phyloP scores from a whole-genome alignment of 2,113 vertebrate species.

The Proterorhinus semilunaris region DNA sequence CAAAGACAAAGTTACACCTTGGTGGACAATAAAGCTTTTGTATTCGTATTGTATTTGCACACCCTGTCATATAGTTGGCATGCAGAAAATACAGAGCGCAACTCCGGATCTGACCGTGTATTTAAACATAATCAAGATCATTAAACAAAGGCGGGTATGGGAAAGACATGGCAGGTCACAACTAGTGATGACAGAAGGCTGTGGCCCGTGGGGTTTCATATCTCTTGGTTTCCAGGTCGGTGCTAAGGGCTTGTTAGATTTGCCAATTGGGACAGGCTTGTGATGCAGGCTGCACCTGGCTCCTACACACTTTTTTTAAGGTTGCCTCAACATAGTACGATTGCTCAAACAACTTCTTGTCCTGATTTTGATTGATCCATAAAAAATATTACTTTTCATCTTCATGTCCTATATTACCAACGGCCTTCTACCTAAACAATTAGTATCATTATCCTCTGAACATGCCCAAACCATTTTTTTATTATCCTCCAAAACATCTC shows the following conservation, averaged over 20 bases:
- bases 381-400: no score
- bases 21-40: no score
- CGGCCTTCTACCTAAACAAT: no score
- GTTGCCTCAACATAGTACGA: background rate
- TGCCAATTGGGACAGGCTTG: slow-evolving; percentile 13
- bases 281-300: background rate
- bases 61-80: background rate
- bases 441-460: no score
- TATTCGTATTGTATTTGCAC: no score
- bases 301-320: background rate
- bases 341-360: no score
- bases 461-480: no score
- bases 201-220: slow-evolving; percentile 23
- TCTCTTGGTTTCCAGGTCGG: slow-evolving; percentile 16
- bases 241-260: slow-evolving; percentile 8
- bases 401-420: no score
- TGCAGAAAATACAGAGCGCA: background rate
- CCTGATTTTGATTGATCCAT: no score
- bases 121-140: background rate
- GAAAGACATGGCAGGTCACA: slow-evolving; percentile 17
- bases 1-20: no score
- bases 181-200: slow-evolving; percentile 41
- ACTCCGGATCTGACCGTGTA: slow-evolving; percentile 1
- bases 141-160: background rate
- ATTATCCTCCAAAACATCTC: no score